Base-by-base conservation (phyloP, 1,140 invertebrate genomes). In the Drosophila sucinea region DNA sequence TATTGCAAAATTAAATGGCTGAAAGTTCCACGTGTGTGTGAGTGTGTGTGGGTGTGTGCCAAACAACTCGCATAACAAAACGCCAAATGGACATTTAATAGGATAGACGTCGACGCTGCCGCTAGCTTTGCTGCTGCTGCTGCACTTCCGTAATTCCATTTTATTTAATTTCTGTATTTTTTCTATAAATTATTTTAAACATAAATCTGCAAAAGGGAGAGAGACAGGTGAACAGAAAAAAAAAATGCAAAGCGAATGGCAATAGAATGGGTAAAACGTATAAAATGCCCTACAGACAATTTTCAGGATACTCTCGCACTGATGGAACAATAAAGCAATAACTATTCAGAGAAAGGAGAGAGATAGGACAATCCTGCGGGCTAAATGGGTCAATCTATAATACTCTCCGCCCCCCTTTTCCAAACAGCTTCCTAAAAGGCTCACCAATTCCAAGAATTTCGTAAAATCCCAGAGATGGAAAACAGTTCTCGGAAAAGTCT, bases 111-210 rank as follows among this genome's bases (percentile, higher is more conserved):
- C 84, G 80, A 68, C 64, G 73, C 41, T 67, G 51, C n/a, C 51
- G 40, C 38, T 40, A 58, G 55, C 27, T 17, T 17, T 17, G 41
- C 30, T 57, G 71, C 27, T 63, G 65, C 63, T 44, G 44, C 77
- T 62, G 67, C 64, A 69, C 64, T 67, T 71, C 51, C 79, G 75
- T 85, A 85, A 85, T 82, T 65, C 83, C 77, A 75, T 87, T 85
- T 85, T 85, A 85, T 85, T 85, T 85, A 85, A 85, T 85, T 85
- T 79, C 71, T 35, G 74, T 79, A 82, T 85, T 87, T 85, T 85
- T 85, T 85, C 79, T 87, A 87, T 87, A 85, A 85, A 85, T 85
- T 85, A 85, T 86, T 87, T 85, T 69, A 87, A 87, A 89, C 83
- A 87, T 87, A 87, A 87, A 89, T 87, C 84, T 78, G 80, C 8